Percentiles rank a stretch among this genome's conserved stretches.
phyloP scores from a whole-genome alignment of 2,113 vertebrate species.

The Spizaetus ornatus region DNA sequence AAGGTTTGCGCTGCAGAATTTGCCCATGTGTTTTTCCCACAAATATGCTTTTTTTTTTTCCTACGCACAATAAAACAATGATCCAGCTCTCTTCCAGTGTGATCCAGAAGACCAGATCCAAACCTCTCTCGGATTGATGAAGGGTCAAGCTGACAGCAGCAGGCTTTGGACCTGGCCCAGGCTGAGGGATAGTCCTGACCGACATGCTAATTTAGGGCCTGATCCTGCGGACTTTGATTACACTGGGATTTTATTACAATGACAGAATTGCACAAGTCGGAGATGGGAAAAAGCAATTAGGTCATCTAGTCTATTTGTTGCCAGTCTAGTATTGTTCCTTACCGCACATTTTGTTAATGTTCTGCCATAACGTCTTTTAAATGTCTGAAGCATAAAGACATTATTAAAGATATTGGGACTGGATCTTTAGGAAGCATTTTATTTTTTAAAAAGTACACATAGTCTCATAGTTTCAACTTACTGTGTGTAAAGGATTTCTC shows the following conservation, averaged over 20 bases:
- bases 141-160: conserved; percentile 24
- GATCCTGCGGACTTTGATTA: conserved; percentile 28
- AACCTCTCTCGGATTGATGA: neutral
- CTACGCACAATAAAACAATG: neutral
- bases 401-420: neutral
- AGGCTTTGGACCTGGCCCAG: conserved; percentile 6
- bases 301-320: conserved; percentile 10
- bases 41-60: neutral
- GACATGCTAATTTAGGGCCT: conserved; percentile 28
- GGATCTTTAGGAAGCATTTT: neutral
- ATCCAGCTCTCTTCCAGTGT: neutral
- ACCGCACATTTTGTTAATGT: neutral
- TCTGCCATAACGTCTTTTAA: neutral
- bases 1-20: neutral
- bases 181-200: neutral
- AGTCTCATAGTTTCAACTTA: neutral
- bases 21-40: neutral
- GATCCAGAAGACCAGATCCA: neutral
- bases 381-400: neutral
- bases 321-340: conserved; percentile 8
- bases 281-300: conserved; percentile 48
- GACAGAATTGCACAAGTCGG: neutral
- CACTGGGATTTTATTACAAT: conserved; percentile 33
- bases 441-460: neutral
- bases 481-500: neutral